phyloP scores from a whole-genome alignment of 2,888 invertebrate species.

The Rosalia funebris region DNA sequence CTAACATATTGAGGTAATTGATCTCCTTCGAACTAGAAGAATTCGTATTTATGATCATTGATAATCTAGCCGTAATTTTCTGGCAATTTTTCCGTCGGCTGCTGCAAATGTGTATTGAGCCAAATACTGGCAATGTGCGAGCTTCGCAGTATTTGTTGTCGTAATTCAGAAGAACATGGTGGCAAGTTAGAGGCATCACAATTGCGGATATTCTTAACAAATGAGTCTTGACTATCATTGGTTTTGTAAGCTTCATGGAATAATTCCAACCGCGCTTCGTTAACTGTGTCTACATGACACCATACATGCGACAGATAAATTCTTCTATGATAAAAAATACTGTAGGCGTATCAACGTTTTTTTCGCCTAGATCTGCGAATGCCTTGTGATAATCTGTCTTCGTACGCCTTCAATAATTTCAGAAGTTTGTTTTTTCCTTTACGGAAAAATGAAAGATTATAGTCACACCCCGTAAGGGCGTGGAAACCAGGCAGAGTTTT shows the following conservation, averaged over 20 bases:
- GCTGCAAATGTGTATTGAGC: not conserved
- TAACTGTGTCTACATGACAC: not conserved
- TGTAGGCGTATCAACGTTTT: no score
- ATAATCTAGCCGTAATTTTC: not conserved
- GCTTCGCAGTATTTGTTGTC: not conserved
- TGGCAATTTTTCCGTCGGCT: not conserved
- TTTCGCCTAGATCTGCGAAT: no score
- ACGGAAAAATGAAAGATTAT: conserved; percentile 20
- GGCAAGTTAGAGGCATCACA: not conserved
- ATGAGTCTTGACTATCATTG: not conserved
- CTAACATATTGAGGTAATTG: no score
- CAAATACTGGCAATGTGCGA: not conserved
- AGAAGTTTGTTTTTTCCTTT: not conserved
- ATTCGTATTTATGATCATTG: not conserved
- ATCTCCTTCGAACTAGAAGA: no score
- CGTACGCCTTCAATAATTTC: not conserved
- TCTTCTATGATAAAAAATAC: no score
- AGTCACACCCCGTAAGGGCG: conserved; percentile 52
- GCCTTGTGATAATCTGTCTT: not conserved
- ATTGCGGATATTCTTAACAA: not conserved
- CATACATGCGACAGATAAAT: no score
- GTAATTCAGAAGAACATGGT: not conserved
- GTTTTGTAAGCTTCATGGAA: not conserved
- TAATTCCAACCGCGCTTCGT: not conserved
- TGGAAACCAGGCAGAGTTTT: conserved; percentile 51